Conservation (phyloP, 2,888 invertebrate genomes). For the Ganaspis brasiliensis region DNA sequence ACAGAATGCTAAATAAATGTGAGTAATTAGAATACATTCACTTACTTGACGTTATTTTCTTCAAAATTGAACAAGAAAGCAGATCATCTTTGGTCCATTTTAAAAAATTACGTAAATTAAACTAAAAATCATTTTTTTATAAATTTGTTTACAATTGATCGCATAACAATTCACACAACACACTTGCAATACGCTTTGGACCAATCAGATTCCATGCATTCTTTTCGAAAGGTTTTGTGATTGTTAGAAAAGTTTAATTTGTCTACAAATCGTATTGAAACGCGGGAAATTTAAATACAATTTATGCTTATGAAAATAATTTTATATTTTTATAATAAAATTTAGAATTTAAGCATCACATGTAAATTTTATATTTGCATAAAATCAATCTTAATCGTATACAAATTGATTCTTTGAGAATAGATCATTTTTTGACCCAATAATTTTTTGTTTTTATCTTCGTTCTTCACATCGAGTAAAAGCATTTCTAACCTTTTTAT, state of each 20-base stretch:
- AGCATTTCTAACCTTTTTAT: too few species aligned
- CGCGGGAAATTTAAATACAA: too few species aligned
- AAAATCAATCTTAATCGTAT: too few species aligned
- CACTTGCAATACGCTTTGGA: neutral
- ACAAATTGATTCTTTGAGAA: too few species aligned
- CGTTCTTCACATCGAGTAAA: too few species aligned
- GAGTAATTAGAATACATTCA: neutral
- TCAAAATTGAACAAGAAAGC: neutral
- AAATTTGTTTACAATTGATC: constrained; percentile 40
- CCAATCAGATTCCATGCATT: neutral
- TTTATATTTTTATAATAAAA: too few species aligned
- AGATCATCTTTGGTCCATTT: neutral
- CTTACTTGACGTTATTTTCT: neutral
- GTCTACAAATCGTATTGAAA: too few species aligned
- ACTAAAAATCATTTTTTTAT: constrained; percentile 28
- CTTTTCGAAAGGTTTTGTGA: neutral
- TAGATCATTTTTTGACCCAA: too few species aligned
- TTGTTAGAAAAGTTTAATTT: neutral
- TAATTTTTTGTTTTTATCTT: too few species aligned
- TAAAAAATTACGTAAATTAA: neutral
- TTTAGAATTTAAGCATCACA: too few species aligned
- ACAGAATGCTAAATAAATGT: neutral
- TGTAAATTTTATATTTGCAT: too few species aligned
- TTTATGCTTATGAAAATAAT: too few species aligned
- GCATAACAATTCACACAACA: constrained; percentile 2